Evolutionary conservation across 2,113 vertebrate species (phyloP).

Genomic region (Eubucco bourcierii): DNA sequence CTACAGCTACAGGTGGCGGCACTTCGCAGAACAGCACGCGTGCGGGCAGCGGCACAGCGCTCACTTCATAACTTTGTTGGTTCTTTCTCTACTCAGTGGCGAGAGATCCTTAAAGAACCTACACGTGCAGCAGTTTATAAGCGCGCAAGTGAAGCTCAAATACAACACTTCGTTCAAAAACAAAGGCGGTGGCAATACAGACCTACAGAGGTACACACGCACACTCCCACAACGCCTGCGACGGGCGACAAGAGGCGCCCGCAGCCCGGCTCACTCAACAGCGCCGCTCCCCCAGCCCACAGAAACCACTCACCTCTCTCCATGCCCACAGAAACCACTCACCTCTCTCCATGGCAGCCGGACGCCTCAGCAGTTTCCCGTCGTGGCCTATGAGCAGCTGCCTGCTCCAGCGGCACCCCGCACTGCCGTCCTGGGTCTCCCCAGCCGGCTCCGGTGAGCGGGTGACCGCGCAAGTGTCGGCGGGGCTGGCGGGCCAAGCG

Average conservation of each 20-base stretch:
- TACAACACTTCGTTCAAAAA: background rate
- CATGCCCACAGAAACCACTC: background rate
- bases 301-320: constrained; percentile 57
- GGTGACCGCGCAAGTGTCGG: background rate
- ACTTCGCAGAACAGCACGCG: accelerated
- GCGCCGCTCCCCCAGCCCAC: background rate
- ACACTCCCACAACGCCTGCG: background rate
- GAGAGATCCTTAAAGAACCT: no score
- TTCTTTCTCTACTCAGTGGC: accelerated
- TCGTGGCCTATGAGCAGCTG: constrained; percentile 79
- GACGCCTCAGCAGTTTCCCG: constrained; percentile 64
- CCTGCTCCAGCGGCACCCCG: background rate
- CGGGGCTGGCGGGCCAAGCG: constrained; percentile 1
- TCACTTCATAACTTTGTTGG: accelerated
- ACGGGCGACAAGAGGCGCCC: background rate
- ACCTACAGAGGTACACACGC: background rate
- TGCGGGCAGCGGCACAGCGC: background rate
- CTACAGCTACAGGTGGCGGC: background rate
- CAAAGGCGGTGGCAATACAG: background rate
- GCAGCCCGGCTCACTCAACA: background rate
- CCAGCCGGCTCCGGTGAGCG: constrained; percentile 9
- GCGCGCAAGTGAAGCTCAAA: background rate
- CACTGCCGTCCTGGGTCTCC: background rate
- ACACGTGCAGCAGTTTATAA: accelerated
- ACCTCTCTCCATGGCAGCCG: constrained; percentile 36